These are phyloP conservation scores for Homarus americanus DNA, from an alignment of 1,140 invertebrate species.

Conservation along the genomic window DNA sequence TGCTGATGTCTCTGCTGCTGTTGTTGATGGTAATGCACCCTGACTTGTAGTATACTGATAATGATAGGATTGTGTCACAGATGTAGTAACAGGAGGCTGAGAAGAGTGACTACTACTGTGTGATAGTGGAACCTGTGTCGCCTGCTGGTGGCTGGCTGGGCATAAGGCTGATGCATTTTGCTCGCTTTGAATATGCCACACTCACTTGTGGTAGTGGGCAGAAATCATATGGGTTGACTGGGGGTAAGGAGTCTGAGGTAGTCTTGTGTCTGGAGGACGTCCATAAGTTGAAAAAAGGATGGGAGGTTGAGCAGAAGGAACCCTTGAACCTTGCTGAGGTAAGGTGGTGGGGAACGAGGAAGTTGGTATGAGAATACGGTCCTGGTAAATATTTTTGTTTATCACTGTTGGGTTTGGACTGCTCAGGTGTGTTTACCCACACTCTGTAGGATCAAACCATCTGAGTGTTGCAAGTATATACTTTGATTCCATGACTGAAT, in stretches of 20 bases:
- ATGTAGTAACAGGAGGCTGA: neutral
- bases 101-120: conserved; percentile 43
- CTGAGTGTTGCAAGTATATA: conserved; percentile 35
- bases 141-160: conserved; percentile 35
- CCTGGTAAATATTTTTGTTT: conserved; percentile 42
- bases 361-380: conserved; percentile 35
- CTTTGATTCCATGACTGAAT: conserved; percentile 5
- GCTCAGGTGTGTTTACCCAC: conserved; percentile 39
- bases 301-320: conserved; percentile 42
- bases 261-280: conserved; percentile 52
- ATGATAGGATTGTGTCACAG: conserved; percentile 32
- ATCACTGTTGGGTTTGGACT: conserved; percentile 44
- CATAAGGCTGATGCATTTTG: conserved; percentile 50
- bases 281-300: conserved; percentile 49
- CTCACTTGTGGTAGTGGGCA: conserved; percentile 20
- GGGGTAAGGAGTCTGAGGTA: conserved; percentile 52
- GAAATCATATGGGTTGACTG: conserved; percentile 32
- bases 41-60: conserved; percentile 28
- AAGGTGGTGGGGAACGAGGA: conserved; percentile 63
- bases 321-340: conserved; percentile 58
- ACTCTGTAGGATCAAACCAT: conserved; percentile 40
- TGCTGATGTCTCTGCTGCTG: conserved; percentile 30
- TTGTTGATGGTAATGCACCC: too few relatives aligned
- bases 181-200: conserved; percentile 13
- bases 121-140: conserved; percentile 9